These are phyloP conservation scores for Dipodomys spectabilis DNA, from an alignment of 2,113 vertebrate genomes.

Conservation along the genomic window DNA sequence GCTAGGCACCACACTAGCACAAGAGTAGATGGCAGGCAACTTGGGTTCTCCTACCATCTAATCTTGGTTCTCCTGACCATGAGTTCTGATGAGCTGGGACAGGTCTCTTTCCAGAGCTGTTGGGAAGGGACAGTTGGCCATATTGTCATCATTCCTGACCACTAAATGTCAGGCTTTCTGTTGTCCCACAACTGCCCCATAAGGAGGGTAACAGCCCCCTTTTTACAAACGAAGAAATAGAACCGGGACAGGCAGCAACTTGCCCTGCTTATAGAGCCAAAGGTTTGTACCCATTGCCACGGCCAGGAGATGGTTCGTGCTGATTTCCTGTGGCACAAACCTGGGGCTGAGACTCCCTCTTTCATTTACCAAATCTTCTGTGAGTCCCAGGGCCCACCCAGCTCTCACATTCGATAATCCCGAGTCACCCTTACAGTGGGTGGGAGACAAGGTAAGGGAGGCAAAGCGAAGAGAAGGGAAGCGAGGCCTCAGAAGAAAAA, in stretches of 20 bases:
- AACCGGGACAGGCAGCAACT: neutral
- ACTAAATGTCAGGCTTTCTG: neutral
- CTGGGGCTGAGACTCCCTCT: neutral
- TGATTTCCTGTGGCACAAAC: neutral
- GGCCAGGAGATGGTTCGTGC: neutral
- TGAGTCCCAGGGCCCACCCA: neutral
- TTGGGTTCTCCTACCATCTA: neutral
- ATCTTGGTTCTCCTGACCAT: too few species aligned
- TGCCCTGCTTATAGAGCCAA: neutral
- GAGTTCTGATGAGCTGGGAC: too few species aligned
- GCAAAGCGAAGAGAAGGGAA: too few species aligned
- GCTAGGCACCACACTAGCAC: neutral
- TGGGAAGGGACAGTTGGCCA: neutral
- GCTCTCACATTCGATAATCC: slow-evolving; percentile 3
- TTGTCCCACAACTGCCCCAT: neutral
- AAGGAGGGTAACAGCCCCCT: neutral
- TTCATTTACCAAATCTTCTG: neutral
- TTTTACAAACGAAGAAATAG: slow-evolving; percentile 15
- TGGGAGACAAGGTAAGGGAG: too few species aligned
- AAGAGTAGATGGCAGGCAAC: neutral
- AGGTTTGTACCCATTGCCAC: neutral
- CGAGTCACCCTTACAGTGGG: neutral
- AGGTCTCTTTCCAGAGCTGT: neutral
- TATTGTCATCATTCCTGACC: neutral
- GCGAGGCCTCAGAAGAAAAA: neutral